Conservation (phyloP, 2,888 invertebrate genomes). For the Apantesis nais region DNA sequence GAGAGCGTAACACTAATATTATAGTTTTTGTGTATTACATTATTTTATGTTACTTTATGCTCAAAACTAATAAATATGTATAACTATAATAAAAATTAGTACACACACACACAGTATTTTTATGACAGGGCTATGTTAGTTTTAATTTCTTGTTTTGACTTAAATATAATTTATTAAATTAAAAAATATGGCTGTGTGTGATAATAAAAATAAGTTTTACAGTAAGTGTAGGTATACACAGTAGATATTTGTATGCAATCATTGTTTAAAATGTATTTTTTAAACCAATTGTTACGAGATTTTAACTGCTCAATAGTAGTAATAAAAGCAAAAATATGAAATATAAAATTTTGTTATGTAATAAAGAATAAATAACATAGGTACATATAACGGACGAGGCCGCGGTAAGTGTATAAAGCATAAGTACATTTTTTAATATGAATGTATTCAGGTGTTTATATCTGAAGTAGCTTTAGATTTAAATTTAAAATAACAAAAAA, state of each 20-base stretch:
- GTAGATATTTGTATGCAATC: not conserved
- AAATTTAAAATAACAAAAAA: not conserved
- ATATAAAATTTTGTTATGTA: too few species aligned
- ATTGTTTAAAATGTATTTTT: too few species aligned
- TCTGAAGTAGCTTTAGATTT: not conserved
- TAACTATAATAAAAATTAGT: constrained; percentile 69
- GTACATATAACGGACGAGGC: too few species aligned
- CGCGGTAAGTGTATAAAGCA: too few species aligned
- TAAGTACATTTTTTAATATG: too few species aligned
- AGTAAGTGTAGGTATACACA: not conserved
- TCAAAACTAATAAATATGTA: constrained; percentile 70
- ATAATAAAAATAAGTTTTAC: not conserved
- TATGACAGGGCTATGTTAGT: constrained; percentile 57
- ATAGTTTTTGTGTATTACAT: constrained; percentile 61
- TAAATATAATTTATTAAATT: too few species aligned
- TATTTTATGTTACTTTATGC: constrained; percentile 56
- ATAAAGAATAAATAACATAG: too few species aligned
- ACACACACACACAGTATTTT: constrained; percentile 52
- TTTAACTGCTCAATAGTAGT: too few species aligned
- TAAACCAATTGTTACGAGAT: too few species aligned
- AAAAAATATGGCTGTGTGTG: not conserved
- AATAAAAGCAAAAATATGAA: too few species aligned
- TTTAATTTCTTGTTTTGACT: too few species aligned
- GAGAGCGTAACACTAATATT: constrained; percentile 51
- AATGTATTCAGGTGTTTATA: not conserved